Conservation (phyloP, 1,140 invertebrate species). For the Branchinecta lynchi region DNA sequence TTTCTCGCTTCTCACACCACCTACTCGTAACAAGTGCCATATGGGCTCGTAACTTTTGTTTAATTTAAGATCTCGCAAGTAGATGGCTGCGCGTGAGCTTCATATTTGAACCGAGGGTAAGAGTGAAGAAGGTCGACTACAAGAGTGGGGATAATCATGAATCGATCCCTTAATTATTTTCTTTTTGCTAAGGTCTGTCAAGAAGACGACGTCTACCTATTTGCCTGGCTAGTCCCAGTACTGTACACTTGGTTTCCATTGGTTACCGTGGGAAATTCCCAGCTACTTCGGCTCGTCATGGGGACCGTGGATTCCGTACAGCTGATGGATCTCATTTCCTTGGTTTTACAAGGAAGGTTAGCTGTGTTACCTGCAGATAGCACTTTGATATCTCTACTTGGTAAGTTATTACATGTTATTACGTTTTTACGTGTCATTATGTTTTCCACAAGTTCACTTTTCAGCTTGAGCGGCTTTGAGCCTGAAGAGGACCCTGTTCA, state of each 20-base stretch:
- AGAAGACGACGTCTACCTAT: constrained; percentile 65
- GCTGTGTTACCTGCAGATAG: constrained; percentile 37
- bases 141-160: too few relatives aligned
- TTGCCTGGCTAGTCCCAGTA: constrained; percentile 79
- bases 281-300: constrained; percentile 69
- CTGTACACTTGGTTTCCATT: constrained; percentile 78
- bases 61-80: too few relatives aligned
- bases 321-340: constrained; percentile 72
- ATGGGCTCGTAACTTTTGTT: too few relatives aligned
- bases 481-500: too few relatives aligned
- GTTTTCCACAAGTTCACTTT: too few relatives aligned
- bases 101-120: too few relatives aligned
- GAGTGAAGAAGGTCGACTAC: too few relatives aligned
- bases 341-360: constrained; percentile 68
- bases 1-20: too few relatives aligned
- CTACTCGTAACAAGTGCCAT: too few relatives aligned
- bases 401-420: constrained; percentile 32
- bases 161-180: background rate
- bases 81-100: too few relatives aligned
- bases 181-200: constrained; percentile 47
- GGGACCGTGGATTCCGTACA: constrained; percentile 73
- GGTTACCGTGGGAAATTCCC: constrained; percentile 64
- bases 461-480: too few relatives aligned
- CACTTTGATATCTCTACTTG: constrained; percentile 35
- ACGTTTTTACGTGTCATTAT: too few relatives aligned